Base-by-base conservation (phyloP, 2,113 vertebrate genomes). In the Syngnathoides biaculeatus region DNA sequence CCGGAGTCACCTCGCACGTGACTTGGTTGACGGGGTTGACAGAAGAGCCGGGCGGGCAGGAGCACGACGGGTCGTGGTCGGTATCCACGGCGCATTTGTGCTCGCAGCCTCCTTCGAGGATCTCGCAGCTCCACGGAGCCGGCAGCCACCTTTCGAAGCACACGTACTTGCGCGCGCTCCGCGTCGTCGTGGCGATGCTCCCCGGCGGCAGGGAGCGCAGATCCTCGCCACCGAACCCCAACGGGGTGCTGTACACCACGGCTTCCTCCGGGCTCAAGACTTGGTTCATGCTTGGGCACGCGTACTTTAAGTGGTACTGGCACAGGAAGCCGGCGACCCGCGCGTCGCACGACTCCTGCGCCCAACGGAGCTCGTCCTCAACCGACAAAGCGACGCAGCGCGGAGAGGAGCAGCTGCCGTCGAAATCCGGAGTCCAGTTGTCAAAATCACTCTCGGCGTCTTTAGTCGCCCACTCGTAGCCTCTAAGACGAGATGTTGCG, bases 61-160 rank as follows among this genome's bases (percentile, higher is more conserved):
- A 73, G 72, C 90, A 91, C 13, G 59, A 35, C 4, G 76, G 70
- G 0, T 0, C 8, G 0, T 63, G 3, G 0, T 57, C 5, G 1
- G 68, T 50, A 39, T 61, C 26, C 12, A 0, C 13, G 0, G 38
- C 13, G 69, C 89, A 90, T 17, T 65, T 67, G 60, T 82, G 3
- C n/a, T 85, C 85, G 10, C 89, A 91, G 0, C 88, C 90, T 0
- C 90, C 89, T 3, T 71, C 38, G 0, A 22, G 1, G 2, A 87
- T 68, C 64, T 89, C 84, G 65, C 90, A 91, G 65, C 0, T 75
- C 88, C 90, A 90, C 0, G 90, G 89, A 8, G 82, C 88, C 38
- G 4, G 56, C 8, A 79, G 5, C 90, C 89, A 92, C 26, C 35
- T 27, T 0, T 55, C 10, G 22, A 14, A 39, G 66, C 90, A 91